Evolutionary conservation across 1,140 invertebrate species (phyloP), one percentile per base, ranked within the genome.

Genomic region (Megathymus violae): DNA sequence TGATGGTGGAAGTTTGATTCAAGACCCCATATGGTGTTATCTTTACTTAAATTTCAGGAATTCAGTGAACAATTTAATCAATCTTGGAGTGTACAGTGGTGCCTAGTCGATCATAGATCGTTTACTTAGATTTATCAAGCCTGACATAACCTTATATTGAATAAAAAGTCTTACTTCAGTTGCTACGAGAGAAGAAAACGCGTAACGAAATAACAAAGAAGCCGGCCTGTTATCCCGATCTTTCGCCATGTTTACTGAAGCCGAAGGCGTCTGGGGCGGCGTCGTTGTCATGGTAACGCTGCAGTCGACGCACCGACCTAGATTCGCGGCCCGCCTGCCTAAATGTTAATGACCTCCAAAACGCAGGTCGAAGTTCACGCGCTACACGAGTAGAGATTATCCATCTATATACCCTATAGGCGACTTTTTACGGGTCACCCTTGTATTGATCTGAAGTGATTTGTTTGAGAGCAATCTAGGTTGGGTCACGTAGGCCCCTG

Each of bases 301-400:
- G 84, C 83, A 87, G 74, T 78, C 79, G 72, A 72, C 78, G 81
- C 80, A 87, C 72, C 81, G 85, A 85, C 85, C 85, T 72, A 88
- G 67, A 86, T 88, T 59, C 68, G 68, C 65, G 70, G 69, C 74
- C 52, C 78, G 74, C 75, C 79, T 83, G 80, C 78, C 83, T 81
- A 90, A 90, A 90, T 90, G 85, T 90, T 90, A 90, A 90, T 90
- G 88, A 90, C 88, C 88, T 90, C 88, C 83, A 90, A 89, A 89
- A 82, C 82, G 82, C 80, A 78, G 88, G 88, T 88, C 88, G 88
- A 90, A 90, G 88, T 90, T 90, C 85, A 90, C 80, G 77, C 71
- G 69, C 67, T 88, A 88, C 85, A 90, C 88, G 85, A 82, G 85
- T 74, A 85, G 68, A 78, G 78, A 85, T 81, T 74, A 71, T 68